A percentile compares a stretch with the other conserved stretches of the same genome.
Evolutionary conservation across 2,888 invertebrate species (phyloP).

Genomic region (Apotomis capreana): DNA sequence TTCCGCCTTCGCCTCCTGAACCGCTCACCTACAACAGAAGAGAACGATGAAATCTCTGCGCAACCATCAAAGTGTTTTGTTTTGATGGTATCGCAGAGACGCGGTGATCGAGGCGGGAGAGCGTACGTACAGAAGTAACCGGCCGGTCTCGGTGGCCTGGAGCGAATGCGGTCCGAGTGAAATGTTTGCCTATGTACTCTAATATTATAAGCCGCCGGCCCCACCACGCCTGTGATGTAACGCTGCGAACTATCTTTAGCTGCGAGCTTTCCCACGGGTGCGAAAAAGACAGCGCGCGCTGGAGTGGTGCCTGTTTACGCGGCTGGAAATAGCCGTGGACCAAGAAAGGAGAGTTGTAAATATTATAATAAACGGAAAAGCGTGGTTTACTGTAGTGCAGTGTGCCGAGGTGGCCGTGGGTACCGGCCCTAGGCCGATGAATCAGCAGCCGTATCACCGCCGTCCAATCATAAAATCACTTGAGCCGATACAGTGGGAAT

Average conservation of each 20-base stretch:
- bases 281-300: constrained; percentile 68
- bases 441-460: constrained; percentile 46
- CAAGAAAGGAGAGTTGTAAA: constrained; percentile 85
- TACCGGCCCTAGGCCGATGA: constrained; percentile 61
- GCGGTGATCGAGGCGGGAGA: constrained; percentile 44
- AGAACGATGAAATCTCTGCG: constrained; percentile 32
- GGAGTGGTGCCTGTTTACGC: constrained; percentile 67
- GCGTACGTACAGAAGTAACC: constrained; percentile 71
- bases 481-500: constrained; percentile 41
- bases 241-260: constrained; percentile 77
- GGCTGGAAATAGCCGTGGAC: constrained; percentile 84
- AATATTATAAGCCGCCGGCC: constrained; percentile 81
- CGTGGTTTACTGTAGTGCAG: constrained; percentile 77
- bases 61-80: constrained; percentile 30
- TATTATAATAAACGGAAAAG: constrained; percentile 83
- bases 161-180: constrained; percentile 79
- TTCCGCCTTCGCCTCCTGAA: constrained; percentile 74
- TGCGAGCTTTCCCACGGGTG: constrained; percentile 59
- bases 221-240: constrained; percentile 81
- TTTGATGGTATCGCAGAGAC: constrained; percentile 42
- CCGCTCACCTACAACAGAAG: constrained; percentile 68
- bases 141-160: constrained; percentile 68
- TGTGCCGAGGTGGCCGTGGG: constrained; percentile 79
- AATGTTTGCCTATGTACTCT: constrained; percentile 81
- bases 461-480: constrained; percentile 46